Base-by-base conservation (phyloP, 2,113 vertebrate genomes). In the Triplophysa siluroides region DNA sequence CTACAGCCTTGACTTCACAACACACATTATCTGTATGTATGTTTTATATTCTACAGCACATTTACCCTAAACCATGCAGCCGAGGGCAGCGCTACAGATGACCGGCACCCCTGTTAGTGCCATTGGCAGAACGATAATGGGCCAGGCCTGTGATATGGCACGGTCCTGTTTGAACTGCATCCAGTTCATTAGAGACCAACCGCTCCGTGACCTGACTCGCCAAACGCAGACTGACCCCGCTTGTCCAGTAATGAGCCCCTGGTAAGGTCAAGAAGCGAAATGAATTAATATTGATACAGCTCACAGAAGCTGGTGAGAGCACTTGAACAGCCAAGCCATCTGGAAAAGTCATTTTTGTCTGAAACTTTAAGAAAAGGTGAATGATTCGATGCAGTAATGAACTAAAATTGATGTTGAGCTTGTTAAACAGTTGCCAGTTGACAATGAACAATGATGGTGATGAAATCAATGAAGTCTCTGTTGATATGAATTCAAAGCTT, bases 211-310 rank as follows among this genome's bases (percentile, higher is more conserved):
- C 60, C 67, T 1, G n/a, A 52, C 64, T 76, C 12, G 26, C 19
- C 41, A 69, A 78, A 77, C 4, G 50, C 41, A 52, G 29, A 8
- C 74, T 71, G 60, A 82, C 33, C 74, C 74, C 0, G 45, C 58
- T 21, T 76, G 76, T 77, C n/a, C 33, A 11, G 21, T 82, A 82
- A 78, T 72, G 60, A 71, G 66, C 45, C 60, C 13, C 33, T 19
- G 67, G 26, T 26, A 63, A 71, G 74, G 74, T 77, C 58, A 78
- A 64, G 19, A 54, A 78, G 26, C 21, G 3, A 45, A 58, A 77
- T 63, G 6, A 52, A 81, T 82, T 69, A 78, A 82, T 82, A 78
- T 77, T 82, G 74, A 82, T 71, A 70, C 43, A 56, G 38, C 73
- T 62, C n/a, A 54, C 19, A 56, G 60, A 26, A 45, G 43, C 19